phyloP scores from a whole-genome alignment of 1,140 invertebrate species.

The Drosophila athabasca region DNA sequence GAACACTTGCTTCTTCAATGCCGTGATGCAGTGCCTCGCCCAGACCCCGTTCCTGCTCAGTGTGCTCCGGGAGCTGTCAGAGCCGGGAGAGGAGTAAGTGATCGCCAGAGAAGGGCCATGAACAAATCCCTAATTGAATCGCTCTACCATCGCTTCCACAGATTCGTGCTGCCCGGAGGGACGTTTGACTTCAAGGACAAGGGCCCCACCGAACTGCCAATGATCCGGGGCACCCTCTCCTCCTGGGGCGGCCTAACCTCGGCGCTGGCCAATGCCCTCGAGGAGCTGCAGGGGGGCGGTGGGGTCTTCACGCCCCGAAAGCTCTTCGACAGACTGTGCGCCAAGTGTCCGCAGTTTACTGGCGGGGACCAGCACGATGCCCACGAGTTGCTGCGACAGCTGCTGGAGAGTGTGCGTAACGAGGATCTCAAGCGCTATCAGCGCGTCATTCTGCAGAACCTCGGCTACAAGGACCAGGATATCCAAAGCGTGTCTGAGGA shows the following conservation, averaged over 20 bases:
- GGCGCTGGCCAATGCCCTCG: constrained; percentile 88
- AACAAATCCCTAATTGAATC: neutral
- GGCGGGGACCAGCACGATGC: constrained; percentile 98
- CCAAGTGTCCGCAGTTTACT: constrained; percentile 92
- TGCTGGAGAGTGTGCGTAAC: constrained; percentile 92
- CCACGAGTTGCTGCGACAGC: constrained; percentile 95
- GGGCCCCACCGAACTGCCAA: constrained; percentile 85
- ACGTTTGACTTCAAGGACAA: constrained; percentile 85
- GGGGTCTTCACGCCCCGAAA: constrained; percentile 88
- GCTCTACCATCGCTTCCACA: constrained; percentile 10
- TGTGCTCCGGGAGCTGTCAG: constrained; percentile 88
- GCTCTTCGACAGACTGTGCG: constrained; percentile 90
- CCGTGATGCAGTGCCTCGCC: constrained; percentile 95
- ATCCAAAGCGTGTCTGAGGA: constrained; percentile 89
- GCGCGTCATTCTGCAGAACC: constrained; percentile 88
- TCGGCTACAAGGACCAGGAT: constrained; percentile 88
- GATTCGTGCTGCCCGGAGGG: constrained; percentile 89
- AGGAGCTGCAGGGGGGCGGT: constrained; percentile 87
- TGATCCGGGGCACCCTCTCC: constrained; percentile 88
- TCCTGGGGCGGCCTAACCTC: constrained; percentile 89
- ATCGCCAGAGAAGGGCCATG: neutral
- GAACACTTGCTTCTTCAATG: constrained; percentile 98
- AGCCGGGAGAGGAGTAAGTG: constrained; percentile 86
- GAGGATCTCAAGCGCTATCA: constrained; percentile 91
- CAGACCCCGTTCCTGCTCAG: constrained; percentile 92